These are phyloP conservation scores for Sphecodes monilicornis DNA, from an alignment of 2,888 invertebrate genomes.

Conservation along the genomic window DNA sequence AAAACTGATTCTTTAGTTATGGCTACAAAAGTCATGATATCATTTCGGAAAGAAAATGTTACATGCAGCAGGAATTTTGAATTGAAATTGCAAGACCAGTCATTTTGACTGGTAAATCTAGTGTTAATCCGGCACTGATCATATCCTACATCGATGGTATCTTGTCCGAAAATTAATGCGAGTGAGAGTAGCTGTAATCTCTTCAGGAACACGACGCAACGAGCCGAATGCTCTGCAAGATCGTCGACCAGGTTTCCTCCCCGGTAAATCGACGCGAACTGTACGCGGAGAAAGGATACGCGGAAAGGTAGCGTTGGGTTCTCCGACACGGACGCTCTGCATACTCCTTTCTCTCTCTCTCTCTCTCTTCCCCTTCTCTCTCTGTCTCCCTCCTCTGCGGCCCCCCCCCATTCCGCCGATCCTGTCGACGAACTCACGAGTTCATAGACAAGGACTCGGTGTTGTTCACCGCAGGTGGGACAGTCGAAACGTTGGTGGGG, in stretches of 20 bases:
- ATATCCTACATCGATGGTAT: too few relatives aligned
- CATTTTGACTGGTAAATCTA: too few relatives aligned
- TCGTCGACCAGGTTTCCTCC: constrained; percentile 65
- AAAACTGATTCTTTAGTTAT: too few relatives aligned
- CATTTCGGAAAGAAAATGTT: too few relatives aligned
- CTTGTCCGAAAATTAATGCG: too few relatives aligned
- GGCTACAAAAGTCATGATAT: too few relatives aligned
- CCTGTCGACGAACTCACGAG: constrained; percentile 63
- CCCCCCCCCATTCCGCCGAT: constrained; percentile 8
- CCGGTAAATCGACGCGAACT: constrained; percentile 67
- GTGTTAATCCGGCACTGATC: too few relatives aligned
- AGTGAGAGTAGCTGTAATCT: too few relatives aligned
- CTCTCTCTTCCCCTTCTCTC: background rate
- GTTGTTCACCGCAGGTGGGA: constrained; percentile 71
- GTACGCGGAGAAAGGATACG: constrained; percentile 73
- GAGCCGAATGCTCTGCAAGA: constrained; percentile 43
- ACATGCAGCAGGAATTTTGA: too few relatives aligned
- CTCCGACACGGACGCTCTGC: constrained; percentile 39
- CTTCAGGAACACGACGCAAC: background rate
- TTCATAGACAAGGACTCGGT: constrained; percentile 70
- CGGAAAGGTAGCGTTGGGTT: constrained; percentile 71
- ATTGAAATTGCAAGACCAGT: too few relatives aligned
- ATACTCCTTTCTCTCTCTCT: constrained; percentile 18
- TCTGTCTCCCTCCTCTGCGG: constrained; percentile 18
- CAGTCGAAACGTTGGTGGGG: constrained; percentile 27